Base-by-base conservation (phyloP, 1,140 invertebrate genomes). In the Calephelis virginiensis region DNA sequence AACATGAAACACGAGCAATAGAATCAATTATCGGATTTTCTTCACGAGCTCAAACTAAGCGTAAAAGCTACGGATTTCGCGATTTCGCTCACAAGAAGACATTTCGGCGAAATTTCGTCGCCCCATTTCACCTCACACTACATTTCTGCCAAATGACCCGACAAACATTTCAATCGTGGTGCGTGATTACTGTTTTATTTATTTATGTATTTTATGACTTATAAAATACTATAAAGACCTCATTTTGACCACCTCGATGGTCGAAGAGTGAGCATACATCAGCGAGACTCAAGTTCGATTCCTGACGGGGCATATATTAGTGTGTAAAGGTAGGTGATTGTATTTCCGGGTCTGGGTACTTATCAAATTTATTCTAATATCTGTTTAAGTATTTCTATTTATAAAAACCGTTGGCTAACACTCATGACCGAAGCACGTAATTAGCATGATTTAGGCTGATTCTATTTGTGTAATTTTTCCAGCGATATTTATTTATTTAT, bases 91-190 rank as follows among this genome's bases (percentile, higher is more conserved):
- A 56, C 53, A 40, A 40, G 40, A 40, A 40, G 40, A 38, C 11
- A 28, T 56, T 56, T 28, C 17, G 53, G 1, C 28, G 6, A 66
- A 56, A 37, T 56, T 56, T 56, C 53, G 0, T 12, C 75, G 74
- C 70, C 37, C 72, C 80, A 79, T 81, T 77, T 72, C 61, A 47
- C 67, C 71, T 68, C 71, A 75, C 79, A 78, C 71, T 64, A 79
- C 81, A 80, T 83, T 81, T 77, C 70, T 62, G 61, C 56, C 76
- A 77, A 80, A 77, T 75, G 73, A 76, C 63, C 69, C 80, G 79
- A 67, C 69, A 74, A 77, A 83, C 76, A 76, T 80, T 76, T 83
- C 77, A 80, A 81, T 83, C 72, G 73, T 45, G 65, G 72, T 72
- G 70, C 68, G 73, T 17, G 69, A 66, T 69, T 47, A 50, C 69